Evolutionary conservation across 1,140 invertebrate species (phyloP), one percentile per base, ranked within the genome.

Genomic region (Delia radicum): DNA sequence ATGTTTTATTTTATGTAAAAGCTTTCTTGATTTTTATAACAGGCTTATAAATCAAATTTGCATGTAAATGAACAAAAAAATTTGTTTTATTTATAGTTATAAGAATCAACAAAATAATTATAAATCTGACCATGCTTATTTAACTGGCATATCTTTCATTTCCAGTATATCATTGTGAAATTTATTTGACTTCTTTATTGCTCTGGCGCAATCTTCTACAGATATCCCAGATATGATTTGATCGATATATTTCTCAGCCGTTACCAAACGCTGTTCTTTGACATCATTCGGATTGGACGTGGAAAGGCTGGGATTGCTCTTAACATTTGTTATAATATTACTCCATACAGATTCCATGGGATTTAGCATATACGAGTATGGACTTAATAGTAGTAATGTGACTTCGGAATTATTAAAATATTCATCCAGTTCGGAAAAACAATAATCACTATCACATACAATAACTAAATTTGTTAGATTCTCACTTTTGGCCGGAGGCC

Each of bases 401-500:
- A 62, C 73, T 8, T 69, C 37, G 26, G 33, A 67, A 13, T 48
- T 67, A 69, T 67, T 75, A 26, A 75, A 42, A 10, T 62, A 62
- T 29, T 67, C 42, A 48, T 75, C 74, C 12, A 75, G 33, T 28
- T 69, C 27, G 4, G 74, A 37, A 15, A 65, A 33, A 7, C 74
- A 75, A 28, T 33, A 37, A 67, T 33, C 62, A 75, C 37, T 75
- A 75, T 75, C 74, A 27, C 74, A 75, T 27, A 75, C 74, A 4
- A 75, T 37, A n/a, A 75, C 74, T 15, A 75, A 46, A 48, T 75
- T 46, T n/a, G 74, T 26, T 21, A 75, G 26, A 27, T 48, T 67
- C 26, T 42, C 29, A 8, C 15, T 48, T 24, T 26, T 46, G 7
- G 65, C 8, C 6, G 67, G 29, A 5, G 28, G 6, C 74, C 74